Conservation (phyloP, 2,888 invertebrate species). For the Formica aserva region DNA sequence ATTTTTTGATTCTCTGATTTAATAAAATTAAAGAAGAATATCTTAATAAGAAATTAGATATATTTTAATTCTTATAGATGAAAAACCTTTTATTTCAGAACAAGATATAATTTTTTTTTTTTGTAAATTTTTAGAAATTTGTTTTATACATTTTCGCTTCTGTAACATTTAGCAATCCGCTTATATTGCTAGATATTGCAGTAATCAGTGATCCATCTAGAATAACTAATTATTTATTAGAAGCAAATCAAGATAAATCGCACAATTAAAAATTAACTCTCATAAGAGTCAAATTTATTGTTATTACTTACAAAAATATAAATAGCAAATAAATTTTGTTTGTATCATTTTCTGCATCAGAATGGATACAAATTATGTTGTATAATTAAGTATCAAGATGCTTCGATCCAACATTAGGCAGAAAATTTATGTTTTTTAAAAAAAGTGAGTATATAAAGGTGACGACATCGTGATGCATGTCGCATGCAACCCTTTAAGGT, state of each 20-base stretch:
- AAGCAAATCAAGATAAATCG: background rate
- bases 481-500: constrained; percentile 40
- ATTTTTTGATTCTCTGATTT: background rate
- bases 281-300: background rate
- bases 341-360: background rate
- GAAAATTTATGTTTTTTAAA: constrained; percentile 2
- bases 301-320: background rate
- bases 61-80: background rate
- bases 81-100: background rate
- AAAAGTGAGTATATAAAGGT: background rate
- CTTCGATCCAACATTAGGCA: background rate
- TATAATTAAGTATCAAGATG: background rate
- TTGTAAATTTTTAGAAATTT: background rate
- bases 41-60: background rate
- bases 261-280: background rate
- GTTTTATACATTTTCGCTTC: background rate
- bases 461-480: background rate
- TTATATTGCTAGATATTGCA: background rate
- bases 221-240: background rate
- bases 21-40: background rate
- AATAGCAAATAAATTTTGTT: background rate
- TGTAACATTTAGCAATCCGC: background rate
- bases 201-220: background rate
- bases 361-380: background rate
- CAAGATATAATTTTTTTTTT: background rate